Evolutionary conservation across 2,888 invertebrate genomes (phyloP), one percentile per base, ranked within the genome.

Genomic region (Rugalucina vietnamica): DNA sequence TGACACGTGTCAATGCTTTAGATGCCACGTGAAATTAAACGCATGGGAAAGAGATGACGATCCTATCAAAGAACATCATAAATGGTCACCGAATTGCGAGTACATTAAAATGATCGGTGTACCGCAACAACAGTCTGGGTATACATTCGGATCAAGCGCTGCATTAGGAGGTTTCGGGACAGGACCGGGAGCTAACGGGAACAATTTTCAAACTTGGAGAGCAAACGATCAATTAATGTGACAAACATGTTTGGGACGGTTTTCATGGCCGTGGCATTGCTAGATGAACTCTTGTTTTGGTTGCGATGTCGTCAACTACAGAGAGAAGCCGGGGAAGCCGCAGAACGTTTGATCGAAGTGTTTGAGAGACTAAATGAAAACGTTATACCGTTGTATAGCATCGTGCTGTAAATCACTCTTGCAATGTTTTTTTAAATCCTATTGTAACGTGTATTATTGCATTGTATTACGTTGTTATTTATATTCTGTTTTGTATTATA

Each of bases 51-150:
- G 43, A 3, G 43, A 24, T 3, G 72, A 72, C n/a, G 39, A 39
- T 4, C 2, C 72, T 72, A 43, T 37, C 43, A 24, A 24, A 43
- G 72, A 72, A 36, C 72, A 72, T 29, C 24, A 43, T 18, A 72
- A 72, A 72, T 72, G 39, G 43, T 37, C 72, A 18, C 43, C 43
- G 10, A 10, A 37, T 72, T 72, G 72, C 24, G 43, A n/a, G 12
- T 72, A 72, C 43, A 27, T 72, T 2, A 37, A 72, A 39, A 43
- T 72, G 72, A 39, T 43, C 29, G 72, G 72, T 54, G 54, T 4
- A 21, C 54, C 54, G 14, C 21, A 18, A 21, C 54, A 54, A 54
- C 10, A 21, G n/a, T 18, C 54, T 4, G 21, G n/a, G 8, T 54
- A n/a, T 4, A 54, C 54, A 21, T 54, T 54, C 21, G 54, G 54